Base-by-base conservation (phyloP, 1,140 invertebrate genomes). In the Dreissena polymorpha region DNA sequence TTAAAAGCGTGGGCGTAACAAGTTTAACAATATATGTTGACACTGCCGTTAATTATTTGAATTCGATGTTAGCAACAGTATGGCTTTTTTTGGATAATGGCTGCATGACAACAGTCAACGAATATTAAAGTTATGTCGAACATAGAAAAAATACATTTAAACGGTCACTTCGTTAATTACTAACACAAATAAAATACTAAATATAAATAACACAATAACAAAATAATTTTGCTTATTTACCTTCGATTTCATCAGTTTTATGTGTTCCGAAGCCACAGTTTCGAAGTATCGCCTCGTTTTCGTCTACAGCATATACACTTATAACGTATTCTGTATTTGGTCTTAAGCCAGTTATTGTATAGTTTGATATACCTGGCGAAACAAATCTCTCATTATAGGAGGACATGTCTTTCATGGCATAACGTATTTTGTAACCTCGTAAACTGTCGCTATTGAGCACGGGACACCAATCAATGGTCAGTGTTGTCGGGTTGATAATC, bases 371-470 rank as follows among this genome's bases (percentile, higher is more conserved):
- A 21, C 81, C 81, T 12, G 81, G 21, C 55, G 81, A 76, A 13
- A 83, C 81, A 83, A 76, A 83, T 21, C 76, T 68, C 63, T 83
- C 81, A 71, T 83, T 83, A 25, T 83, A 76, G 10, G 81, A 83
- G 7, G 64, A 18, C 12, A 57, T 75, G 72, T 83, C 53, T 51
- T 76, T 83, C 29, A 83, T 83, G n/a, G 51, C 51, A 27, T 83
- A 83, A 21, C 81, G 81, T 25, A 83, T 77, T 71, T 83, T 83
- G 68, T 83, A 83, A 51, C 81, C 81, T 27, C 71, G 23, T 16
- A 83, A 14, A 21, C 39, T 29, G 69, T 74, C 71, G 74, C 71
- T 55, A 3, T 67, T 64, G 6, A 39, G 39, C 6, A 27, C 25
- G 1, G 72, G 67, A 29, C 73, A 76, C 81, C 81, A 83, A 67